Evolutionary conservation across 30 jellyfish, hydroid and myxozoan species (phyloP).

Genomic region (Aurelia aurita complex sp. Pacific): DNA sequence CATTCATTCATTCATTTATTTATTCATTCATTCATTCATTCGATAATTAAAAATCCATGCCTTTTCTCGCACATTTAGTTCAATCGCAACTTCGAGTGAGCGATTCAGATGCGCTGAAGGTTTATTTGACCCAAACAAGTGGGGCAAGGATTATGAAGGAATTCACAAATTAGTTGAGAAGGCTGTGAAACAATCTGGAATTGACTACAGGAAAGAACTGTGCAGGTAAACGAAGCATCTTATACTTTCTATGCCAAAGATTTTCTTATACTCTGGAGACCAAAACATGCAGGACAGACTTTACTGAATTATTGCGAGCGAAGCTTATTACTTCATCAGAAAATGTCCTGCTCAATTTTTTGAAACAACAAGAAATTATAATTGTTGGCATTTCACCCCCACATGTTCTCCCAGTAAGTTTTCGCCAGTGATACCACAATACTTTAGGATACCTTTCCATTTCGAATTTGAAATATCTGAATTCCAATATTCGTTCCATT

Average conservation of each 20-base stretch:
- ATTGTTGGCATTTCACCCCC: too few relatives aligned
- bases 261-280: too few relatives aligned
- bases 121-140: constrained; percentile 76
- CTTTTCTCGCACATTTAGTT: constrained; percentile 22
- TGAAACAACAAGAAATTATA: too few relatives aligned
- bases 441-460: neutral
- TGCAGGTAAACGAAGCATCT: constrained; percentile 50
- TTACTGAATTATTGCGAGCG: too few relatives aligned
- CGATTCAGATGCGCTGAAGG: constrained; percentile 91
- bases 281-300: too few relatives aligned
- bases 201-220: constrained; percentile 82
- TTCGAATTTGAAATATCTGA: neutral
- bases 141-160: constrained; percentile 92
- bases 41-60: neutral
- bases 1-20: too few relatives aligned
- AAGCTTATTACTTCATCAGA: too few relatives aligned
- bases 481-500: neutral
- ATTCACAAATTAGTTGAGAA: constrained; percentile 72
- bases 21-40: too few relatives aligned
- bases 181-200: constrained; percentile 90
- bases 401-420: neutral
- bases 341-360: too few relatives aligned
- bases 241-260: too few relatives aligned
- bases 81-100: constrained; percentile 51
- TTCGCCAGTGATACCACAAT: neutral